These are phyloP conservation scores for Sander vitreus DNA, from an alignment of 2,113 vertebrate species.

Conservation along the genomic window DNA sequence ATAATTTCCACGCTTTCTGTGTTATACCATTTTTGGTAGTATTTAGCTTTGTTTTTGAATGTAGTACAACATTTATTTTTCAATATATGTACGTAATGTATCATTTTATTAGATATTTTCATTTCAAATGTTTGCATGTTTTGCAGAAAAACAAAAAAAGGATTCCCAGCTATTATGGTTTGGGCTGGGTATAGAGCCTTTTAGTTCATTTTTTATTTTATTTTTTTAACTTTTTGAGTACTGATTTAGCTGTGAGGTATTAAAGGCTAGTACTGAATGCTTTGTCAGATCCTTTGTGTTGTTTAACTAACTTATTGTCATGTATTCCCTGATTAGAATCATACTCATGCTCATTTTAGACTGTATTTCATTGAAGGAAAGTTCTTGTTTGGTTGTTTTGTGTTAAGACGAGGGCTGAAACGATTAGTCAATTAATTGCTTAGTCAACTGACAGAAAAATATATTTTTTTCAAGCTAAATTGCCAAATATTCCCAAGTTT, in stretches of 20 bases:
- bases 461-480: background rate
- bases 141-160: background rate
- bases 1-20: slow-evolving; percentile 21
- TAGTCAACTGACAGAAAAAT: background rate
- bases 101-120: background rate
- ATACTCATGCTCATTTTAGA: slow-evolving; percentile 5
- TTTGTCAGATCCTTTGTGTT: background rate
- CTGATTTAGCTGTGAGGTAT: background rate
- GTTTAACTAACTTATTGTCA: background rate
- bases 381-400: slow-evolving; percentile 15
- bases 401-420: background rate
- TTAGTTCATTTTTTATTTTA: background rate
- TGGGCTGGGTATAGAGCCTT: background rate
- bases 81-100: background rate
- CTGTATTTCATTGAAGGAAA: slow-evolving; percentile 6
- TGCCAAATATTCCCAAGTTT: background rate
- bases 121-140: background rate
- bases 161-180: background rate
- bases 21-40: background rate
- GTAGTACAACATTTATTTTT: slow-evolving; percentile 3
- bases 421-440: background rate
- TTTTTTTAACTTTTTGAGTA: background rate
- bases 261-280: background rate
- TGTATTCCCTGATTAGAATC: background rate
- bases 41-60: slow-evolving; percentile 29